Base-by-base conservation (phyloP, 2,797 vertebrate genomes). In the Falco rusticolus region DNA sequence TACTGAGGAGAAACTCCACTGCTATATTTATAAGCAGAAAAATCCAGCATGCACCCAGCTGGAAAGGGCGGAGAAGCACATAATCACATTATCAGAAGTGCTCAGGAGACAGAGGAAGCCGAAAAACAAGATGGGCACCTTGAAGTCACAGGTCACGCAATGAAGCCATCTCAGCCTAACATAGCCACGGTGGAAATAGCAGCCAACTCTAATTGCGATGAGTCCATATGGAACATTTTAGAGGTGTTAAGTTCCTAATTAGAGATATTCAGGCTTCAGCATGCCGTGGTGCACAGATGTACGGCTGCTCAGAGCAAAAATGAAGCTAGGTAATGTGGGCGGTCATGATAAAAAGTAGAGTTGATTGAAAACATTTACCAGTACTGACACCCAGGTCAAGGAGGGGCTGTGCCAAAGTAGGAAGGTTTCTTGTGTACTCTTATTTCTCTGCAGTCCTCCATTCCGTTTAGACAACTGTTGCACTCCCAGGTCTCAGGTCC, bases 211-310 rank as follows among this genome's bases (percentile, higher is more conserved):
- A 71, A 89, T 41, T 77, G 84, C 0, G 77, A 90, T 85, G 90
- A 95, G 87, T 43, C 88, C 91, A 96, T 93, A 91, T 89, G 86
- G 93, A 95, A 95, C 8, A 0, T 87, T 95, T 96, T 87, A 97
- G 90, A 95, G 86, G 96, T 94, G 91, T 95, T 93, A 93, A 92
- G 53, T 90, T 96, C 92, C 88, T 90, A 97, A 96, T 96, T 96
- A 90, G 93, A 92, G 77, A 83, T 77, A 68, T 66, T 94, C 26
- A 22, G 71, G 69, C 77, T 83, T 77, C 85, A 76, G 63, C 60
- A 18, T 10, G 24, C 75, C 60, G 50, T 85, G 90, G 72, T 71
- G 86, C 80, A 83, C 95, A 96, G 96, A 95, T 94, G 90, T 82
- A 95, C 2, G 3, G 13, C 60, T 81, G 56, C 74, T 84, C 56